Conservation (phyloP, 2,797 vertebrate species). For the Leptatherina wallacei region DNA sequence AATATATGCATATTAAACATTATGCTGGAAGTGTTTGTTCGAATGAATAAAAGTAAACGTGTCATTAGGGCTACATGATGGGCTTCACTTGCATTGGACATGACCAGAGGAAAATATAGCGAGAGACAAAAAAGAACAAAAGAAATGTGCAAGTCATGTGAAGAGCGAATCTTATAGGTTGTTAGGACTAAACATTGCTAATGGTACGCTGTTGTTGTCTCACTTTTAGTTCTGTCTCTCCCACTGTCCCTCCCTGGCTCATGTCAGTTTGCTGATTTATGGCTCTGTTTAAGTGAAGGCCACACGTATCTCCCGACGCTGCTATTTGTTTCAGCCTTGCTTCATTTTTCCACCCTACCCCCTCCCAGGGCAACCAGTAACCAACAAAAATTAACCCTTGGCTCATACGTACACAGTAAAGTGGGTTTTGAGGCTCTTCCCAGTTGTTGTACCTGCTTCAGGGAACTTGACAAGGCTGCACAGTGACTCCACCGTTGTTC, state of each 20-base stretch:
- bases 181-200: conserved; percentile 62
- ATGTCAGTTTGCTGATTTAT: conserved; percentile 89
- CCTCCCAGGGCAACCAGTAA: conserved; percentile 75
- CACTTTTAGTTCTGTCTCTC: conserved; percentile 54
- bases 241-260: conserved; percentile 45
- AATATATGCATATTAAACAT: conserved; percentile 8
- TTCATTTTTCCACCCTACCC: conserved; percentile 78
- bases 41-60: conserved; percentile 51
- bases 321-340: conserved; percentile 87
- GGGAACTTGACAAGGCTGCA: conserved; percentile 59
- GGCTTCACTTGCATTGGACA: conserved; percentile 7
- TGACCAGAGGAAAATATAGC: not conserved
- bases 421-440: conserved; percentile 60
- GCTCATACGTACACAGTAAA: conserved; percentile 53
- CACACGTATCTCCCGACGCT: conserved; percentile 84
- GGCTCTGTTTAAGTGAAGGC: conserved; percentile 91
- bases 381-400: conserved; percentile 80
- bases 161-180: conserved; percentile 36
- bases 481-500: conserved; percentile 56
- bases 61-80: conserved; percentile 42
- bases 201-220: conserved; percentile 72
- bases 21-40: conserved; percentile 41
- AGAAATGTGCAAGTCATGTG: conserved; percentile 9
- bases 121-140: conserved; percentile 8
- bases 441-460: conserved; percentile 38